A percentile compares a stretch with the other conserved stretches of the same genome.
Evolutionary conservation across 2,888 invertebrate species (phyloP).

Genomic region (Hypomecis atomaria): DNA sequence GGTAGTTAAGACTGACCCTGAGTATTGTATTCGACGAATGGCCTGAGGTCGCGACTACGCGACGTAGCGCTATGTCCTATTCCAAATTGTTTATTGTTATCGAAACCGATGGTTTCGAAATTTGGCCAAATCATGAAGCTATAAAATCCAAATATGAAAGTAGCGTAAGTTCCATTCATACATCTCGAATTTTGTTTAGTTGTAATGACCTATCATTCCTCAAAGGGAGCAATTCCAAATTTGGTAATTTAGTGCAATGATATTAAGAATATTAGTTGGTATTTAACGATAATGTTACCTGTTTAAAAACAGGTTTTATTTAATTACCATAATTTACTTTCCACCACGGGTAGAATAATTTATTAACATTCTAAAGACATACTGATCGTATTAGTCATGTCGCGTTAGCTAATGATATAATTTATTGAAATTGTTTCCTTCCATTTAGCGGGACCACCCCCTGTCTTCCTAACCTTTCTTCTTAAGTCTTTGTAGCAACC

Average conservation of each 20-base stretch:
- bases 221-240: constrained; percentile 78
- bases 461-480: constrained; percentile 71
- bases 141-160: constrained; percentile 42
- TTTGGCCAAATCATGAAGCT: constrained; percentile 44
- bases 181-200: constrained; percentile 78
- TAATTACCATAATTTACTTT: constrained; percentile 47
- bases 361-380: constrained; percentile 45
- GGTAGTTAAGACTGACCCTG: constrained; percentile 81
- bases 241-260: constrained; percentile 80
- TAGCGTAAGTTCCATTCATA: constrained; percentile 40
- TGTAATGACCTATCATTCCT: constrained; percentile 77
- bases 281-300: constrained; percentile 50
- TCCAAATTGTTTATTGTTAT: constrained; percentile 36
- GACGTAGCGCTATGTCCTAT: constrained; percentile 25
- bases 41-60: constrained; percentile 54
- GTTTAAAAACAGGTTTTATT: constrained; percentile 43
- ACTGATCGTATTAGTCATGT: constrained; percentile 43
- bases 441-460: constrained; percentile 71
- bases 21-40: constrained; percentile 72
- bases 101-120: constrained; percentile 29
- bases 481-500: constrained; percentile 63
- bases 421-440: constrained; percentile 60
- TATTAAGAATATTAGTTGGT: constrained; percentile 71
- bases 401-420: constrained; percentile 61
- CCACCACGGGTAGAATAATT: constrained; percentile 58